Evolutionary conservation across 23 tunicate species (phyloP).

Genomic region (Trididemnum miniatum): DNA sequence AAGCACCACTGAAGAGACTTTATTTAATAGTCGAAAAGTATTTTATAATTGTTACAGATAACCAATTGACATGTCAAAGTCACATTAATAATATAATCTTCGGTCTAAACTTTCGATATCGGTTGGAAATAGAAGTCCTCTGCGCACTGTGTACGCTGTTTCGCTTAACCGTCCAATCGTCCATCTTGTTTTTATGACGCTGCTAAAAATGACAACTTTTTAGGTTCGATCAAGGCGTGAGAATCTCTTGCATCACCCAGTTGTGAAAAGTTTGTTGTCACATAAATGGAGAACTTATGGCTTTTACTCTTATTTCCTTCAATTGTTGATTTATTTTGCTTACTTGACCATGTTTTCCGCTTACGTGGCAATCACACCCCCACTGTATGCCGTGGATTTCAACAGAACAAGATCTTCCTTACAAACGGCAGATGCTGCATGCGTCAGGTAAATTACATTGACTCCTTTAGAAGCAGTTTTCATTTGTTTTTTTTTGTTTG

Average conservation of each 20-base stretch:
- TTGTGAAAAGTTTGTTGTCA: slow-evolving; percentile 38
- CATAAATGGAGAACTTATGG: slow-evolving; percentile 65
- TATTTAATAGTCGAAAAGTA: too few species aligned
- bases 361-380: slow-evolving; percentile 45
- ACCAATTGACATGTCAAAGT: too few species aligned
- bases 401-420: slow-evolving; percentile 12
- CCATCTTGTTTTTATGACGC: too few species aligned
- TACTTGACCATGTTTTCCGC: slow-evolving; percentile 35
- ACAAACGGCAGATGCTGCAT: background rate
- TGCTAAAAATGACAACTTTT: background rate
- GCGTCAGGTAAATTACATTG: background rate
- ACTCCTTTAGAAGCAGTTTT: too few species aligned
- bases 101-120: too few species aligned
- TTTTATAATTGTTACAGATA: too few species aligned
- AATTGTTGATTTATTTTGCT: slow-evolving; percentile 26
- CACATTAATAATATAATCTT: too few species aligned
- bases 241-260: slow-evolving; percentile 49
- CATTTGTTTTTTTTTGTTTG: too few species aligned
- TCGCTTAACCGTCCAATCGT: too few species aligned
- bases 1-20: too few species aligned
- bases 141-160: too few species aligned
- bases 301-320: slow-evolving; percentile 30
- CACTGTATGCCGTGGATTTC: slow-evolving; percentile 36
- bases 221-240: slow-evolving; percentile 8
- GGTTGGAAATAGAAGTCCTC: too few species aligned